Base-by-base conservation (phyloP, 2,113 vertebrate species). In the Tychaedon coryphoeus region DNA sequence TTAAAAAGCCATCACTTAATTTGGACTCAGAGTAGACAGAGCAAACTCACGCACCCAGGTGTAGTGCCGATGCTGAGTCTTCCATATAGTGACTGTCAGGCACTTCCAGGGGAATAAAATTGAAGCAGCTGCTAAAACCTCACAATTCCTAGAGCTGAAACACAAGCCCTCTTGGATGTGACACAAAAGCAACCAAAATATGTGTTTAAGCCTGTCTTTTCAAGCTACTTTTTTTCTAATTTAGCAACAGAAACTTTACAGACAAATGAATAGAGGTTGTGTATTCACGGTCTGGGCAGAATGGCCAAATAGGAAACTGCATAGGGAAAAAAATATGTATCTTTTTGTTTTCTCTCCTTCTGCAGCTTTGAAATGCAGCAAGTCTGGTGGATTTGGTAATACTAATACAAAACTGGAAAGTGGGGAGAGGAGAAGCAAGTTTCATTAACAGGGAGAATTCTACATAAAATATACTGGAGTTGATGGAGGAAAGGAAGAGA, bases 401-500 rank as follows among this genome's bases (percentile, higher is more conserved):
- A 10, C n/a, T 72, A 86, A 79, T 10, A 65, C 31, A 65, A 94
- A 88, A 76, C 75, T 54, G 71, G 48, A 29, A 81, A 79, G 77
- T 17, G 70, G 65, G 76, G 38, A 87, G 43, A 36, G 54, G 19
- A 81, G 71, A 89, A 74, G 82, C 64, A 69, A 86, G 85, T 77
- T 95, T 85, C 92, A 95, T 96, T 95, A 93, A 62, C 38, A 73
- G 76, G 57, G 51, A 76, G 76, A 74, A 78, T 86, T 73, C 94
- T 79, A 77, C 90, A 90, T 93, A 93, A 96, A 93, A 96, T 89
- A 77, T 69, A 86, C 76, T 73, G 62, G 80, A 81, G 90, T 51
- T 90, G 87, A 90, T 85, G 86, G 90, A 84, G 77, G 62, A 77
- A 86, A 82, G 51, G 73, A 92, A 84, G 72, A 88, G 67, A 62